Percentiles rank a stretch among this genome's conserved stretches.
phyloP scores from a whole-genome alignment of 2,113 vertebrate genomes.

The Glaucidium brasilianum region DNA sequence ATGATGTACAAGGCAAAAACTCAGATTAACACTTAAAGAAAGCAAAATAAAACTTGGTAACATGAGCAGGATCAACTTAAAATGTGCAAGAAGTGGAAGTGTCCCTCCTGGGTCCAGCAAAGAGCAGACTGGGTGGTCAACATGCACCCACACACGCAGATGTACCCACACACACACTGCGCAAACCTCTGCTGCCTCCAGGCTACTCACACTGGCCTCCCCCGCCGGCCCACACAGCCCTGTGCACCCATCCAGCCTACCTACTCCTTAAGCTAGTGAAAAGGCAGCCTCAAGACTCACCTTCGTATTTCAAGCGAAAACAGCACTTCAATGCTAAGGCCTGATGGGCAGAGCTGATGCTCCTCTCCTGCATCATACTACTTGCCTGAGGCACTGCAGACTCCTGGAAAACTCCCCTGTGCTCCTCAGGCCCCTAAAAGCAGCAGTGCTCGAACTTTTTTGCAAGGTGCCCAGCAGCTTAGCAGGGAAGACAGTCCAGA shows the following conservation, averaged over 20 bases:
- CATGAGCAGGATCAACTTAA: slow-evolving; percentile 55
- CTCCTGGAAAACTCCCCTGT: neutral
- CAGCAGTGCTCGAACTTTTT: neutral
- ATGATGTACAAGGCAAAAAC: slow-evolving; percentile 19
- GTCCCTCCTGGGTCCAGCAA: neutral
- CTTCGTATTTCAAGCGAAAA: neutral
- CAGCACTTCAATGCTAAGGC: neutral
- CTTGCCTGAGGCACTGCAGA: neutral
- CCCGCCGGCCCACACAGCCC: neutral
- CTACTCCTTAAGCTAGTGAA: neutral
- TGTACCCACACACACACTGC: neutral
- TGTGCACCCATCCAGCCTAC: neutral
- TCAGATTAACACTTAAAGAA: slow-evolving; percentile 35
- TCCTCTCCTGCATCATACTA: neutral
- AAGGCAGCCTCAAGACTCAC: neutral
- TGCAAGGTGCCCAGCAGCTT: neutral
- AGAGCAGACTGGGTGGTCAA: neutral
- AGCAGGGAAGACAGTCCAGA: neutral
- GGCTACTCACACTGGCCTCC: neutral
- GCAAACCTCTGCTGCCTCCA: slow-evolving; percentile 4
- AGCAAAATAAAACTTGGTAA: slow-evolving; percentile 57
- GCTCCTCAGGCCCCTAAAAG: neutral
- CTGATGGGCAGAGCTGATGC: neutral
- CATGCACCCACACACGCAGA: neutral
- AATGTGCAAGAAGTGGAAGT: slow-evolving; percentile 15